Percentiles rank a stretch among this genome's conserved stretches.
These are phyloP conservation scores for Polia nebulosa DNA, from an alignment of 2,888 invertebrate species.

Conservation along the genomic window DNA sequence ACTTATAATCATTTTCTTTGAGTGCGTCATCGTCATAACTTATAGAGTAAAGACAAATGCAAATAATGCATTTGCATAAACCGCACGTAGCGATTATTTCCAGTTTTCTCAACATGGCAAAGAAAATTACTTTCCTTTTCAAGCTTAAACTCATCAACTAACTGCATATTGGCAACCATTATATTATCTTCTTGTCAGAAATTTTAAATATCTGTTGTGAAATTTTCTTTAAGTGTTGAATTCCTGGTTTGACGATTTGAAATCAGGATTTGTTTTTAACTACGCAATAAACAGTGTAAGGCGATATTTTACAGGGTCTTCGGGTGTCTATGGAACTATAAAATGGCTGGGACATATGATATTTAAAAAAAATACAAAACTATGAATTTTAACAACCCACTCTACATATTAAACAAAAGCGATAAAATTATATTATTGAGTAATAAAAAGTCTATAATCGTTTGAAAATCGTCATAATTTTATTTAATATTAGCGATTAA, in stretches of 20 bases:
- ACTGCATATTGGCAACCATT: conserved; percentile 21
- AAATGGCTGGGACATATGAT: conserved; percentile 36
- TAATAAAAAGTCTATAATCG: conserved; percentile 51
- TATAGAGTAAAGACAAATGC: not conserved
- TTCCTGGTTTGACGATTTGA: conserved; percentile 11
- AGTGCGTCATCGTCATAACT: not conserved
- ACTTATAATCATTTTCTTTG: not conserved
- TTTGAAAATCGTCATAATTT: conserved; percentile 34
- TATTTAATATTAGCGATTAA: conserved; percentile 42
- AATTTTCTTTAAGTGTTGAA: not conserved
- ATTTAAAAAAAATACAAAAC: conserved; percentile 26
- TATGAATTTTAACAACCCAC: conserved; percentile 42
- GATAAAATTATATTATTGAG: conserved; percentile 47
- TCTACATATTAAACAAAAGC: conserved; percentile 40
- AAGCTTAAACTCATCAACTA: conserved; percentile 14
- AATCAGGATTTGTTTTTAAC: conserved; percentile 18
- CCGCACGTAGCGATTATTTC: not conserved
- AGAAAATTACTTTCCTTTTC: conserved; percentile 24
- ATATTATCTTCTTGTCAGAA: not conserved
- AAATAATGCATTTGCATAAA: conserved; percentile 11
- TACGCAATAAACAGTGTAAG: conserved; percentile 35
- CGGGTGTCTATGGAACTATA: conserved; percentile 30
- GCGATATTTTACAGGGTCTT: conserved; percentile 47
- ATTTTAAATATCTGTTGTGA: conserved; percentile 3
- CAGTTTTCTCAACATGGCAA: conserved; percentile 5